A percentile compares a stretch with the other conserved stretches of the same genome.
These are phyloP conservation scores for Scaptomyza caliginosa DNA, from an alignment of 2,888 invertebrate genomes.

Conservation along the genomic window DNA sequence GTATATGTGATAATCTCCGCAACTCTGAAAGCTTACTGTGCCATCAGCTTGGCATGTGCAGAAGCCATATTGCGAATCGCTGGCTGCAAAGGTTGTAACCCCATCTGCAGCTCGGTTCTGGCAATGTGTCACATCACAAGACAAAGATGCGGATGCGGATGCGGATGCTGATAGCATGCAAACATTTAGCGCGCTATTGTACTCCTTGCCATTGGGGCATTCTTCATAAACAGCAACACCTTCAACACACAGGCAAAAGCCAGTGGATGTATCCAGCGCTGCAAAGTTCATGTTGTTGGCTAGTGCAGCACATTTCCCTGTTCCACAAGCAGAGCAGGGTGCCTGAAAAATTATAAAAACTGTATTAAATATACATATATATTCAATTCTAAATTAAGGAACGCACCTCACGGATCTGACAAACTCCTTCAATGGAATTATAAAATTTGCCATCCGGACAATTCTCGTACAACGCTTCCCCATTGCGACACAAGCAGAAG, in stretches of 20 bases:
- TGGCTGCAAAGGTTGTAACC: slow-evolving; percentile 22
- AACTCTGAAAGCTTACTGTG: slow-evolving; percentile 9
- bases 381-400: not conserved
- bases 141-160: not conserved
- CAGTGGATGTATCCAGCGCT: slow-evolving; percentile 35
- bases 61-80: slow-evolving; percentile 9
- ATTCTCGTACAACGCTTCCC: slow-evolving; percentile 6
- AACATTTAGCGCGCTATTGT: rapidly evolving
- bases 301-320: slow-evolving; percentile 25
- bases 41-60: slow-evolving; percentile 31
- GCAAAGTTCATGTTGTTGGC: slow-evolving; percentile 3
- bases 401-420: slow-evolving; percentile 40
- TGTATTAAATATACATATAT: not conserved
- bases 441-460: slow-evolving; percentile 28
- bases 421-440: slow-evolving; percentile 13
- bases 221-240: slow-evolving; percentile 19
- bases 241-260: slow-evolving; percentile 45
- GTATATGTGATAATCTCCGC: slow-evolving; percentile 30
- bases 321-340: slow-evolving; percentile 35
- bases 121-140: slow-evolving; percentile 42
- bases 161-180: slow-evolving; percentile 1
- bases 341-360: slow-evolving; percentile 26
- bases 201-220: slow-evolving; percentile 24
- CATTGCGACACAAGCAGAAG: slow-evolving; percentile 35
- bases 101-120: not conserved